Evolutionary conservation across 1,140 invertebrate species (phyloP).

Genomic region (Aphis gossypii): DNA sequence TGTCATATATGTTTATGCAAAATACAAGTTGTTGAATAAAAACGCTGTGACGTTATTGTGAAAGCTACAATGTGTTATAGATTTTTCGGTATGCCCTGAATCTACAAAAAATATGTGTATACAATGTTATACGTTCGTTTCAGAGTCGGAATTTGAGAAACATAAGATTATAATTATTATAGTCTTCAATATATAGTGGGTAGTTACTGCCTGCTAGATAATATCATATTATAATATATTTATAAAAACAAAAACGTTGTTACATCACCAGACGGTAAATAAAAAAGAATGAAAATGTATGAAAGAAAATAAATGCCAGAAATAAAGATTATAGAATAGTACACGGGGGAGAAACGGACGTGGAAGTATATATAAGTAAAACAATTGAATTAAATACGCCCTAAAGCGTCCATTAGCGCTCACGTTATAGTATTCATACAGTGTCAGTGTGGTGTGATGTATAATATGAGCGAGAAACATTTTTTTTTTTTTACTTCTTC

Average conservation of each 20-base stretch:
- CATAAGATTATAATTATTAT: background rate
- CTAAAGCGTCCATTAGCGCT: constrained; percentile 34
- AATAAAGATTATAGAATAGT: background rate
- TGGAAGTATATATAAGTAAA: background rate
- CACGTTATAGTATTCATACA: background rate
- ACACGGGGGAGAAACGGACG: background rate
- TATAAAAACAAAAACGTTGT: background rate
- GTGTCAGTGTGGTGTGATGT: background rate
- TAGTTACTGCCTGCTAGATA: background rate
- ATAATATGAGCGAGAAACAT: background rate
- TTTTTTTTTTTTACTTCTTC: constrained; percentile 15
- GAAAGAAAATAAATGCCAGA: background rate
- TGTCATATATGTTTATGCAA: background rate
- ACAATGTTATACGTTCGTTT: background rate
- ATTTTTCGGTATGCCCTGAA: background rate
- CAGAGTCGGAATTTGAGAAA: background rate
- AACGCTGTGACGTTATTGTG: background rate
- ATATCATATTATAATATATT: background rate
- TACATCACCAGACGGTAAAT: background rate
- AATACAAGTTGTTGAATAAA: background rate
- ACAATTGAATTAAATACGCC: constrained; percentile 45
- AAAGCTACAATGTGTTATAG: background rate
- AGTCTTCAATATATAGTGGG: background rate
- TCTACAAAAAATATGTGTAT: background rate
- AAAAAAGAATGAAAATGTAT: background rate